These are phyloP conservation scores for Nestor notabilis DNA, from an alignment of 2,113 vertebrate species.

Conservation along the genomic window DNA sequence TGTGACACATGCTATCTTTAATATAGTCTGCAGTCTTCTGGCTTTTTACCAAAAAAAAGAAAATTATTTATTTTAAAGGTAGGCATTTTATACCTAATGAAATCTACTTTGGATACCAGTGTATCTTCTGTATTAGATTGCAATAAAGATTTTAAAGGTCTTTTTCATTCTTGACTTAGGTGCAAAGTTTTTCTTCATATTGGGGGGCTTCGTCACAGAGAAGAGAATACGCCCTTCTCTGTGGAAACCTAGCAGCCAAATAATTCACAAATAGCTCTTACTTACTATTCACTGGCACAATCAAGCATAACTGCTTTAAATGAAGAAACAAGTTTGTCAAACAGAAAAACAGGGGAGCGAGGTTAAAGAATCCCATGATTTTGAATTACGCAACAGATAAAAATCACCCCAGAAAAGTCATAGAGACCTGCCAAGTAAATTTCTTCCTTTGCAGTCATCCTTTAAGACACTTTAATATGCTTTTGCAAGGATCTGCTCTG, in stretches of 20 bases:
- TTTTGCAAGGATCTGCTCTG: background rate
- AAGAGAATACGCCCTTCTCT: background rate
- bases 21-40: background rate
- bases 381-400: constrained; percentile 44
- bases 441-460: constrained; percentile 29
- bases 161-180: background rate
- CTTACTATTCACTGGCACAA: background rate
- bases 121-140: background rate
- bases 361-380: background rate
- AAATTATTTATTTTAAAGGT: constrained; percentile 17
- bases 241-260: constrained; percentile 2
- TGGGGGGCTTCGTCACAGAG: background rate
- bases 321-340: background rate
- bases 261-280: constrained; percentile 16
- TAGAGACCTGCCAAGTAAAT: constrained; percentile 62
- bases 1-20: background rate
- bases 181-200: background rate
- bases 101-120: background rate
- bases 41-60: background rate
- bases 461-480: constrained; percentile 17
- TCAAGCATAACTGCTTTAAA: background rate
- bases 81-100: background rate
- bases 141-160: background rate
- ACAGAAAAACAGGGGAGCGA: accelerated
- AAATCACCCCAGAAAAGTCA: constrained; percentile 46